Conservation (phyloP, 2,113 vertebrate genomes). For the human (Homo sapiens) region GRCh38 chrX:6023001-6023500, state of each 20-base stretch:
- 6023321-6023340: background rate
- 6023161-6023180: too few relatives aligned
- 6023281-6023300: background rate
- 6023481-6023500: too few relatives aligned
- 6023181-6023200: background rate
- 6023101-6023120: background rate
- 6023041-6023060: background rate
- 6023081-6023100: background rate
- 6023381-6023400: too few relatives aligned
- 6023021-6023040: background rate
- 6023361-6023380: background rate
- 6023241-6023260: background rate
- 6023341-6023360: accelerated
- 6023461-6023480: background rate
- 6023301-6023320: background rate
- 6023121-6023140: too few relatives aligned
- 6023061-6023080: background rate
- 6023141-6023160: accelerated
- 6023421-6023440: background rate
- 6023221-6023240: accelerated
- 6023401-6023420: background rate
- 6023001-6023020: background rate
- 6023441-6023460: background rate
- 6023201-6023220: background rate
- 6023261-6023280: accelerated